Percentiles rank a stretch among this genome's conserved stretches.
Evolutionary conservation across 92 coral and sea anemone genomes (phyloP).

Genomic region (Virgularia gustaviana): DNA sequence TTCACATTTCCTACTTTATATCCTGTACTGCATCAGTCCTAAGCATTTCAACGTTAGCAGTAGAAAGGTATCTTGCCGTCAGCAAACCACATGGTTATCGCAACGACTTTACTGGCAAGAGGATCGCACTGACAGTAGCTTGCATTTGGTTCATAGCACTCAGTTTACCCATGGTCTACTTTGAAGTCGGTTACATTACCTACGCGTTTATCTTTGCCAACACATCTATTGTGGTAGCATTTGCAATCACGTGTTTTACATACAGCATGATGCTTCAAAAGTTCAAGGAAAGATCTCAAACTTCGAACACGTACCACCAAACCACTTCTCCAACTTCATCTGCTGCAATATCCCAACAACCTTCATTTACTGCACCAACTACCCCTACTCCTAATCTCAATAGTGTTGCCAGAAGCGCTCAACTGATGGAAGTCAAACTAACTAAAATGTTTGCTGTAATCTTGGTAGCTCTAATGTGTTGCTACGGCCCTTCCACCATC

Average conservation of each 20-base stretch:
- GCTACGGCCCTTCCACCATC: conserved; percentile 66
- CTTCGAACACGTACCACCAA: neutral
- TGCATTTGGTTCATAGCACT: conserved; percentile 38
- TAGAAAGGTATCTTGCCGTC: conserved; percentile 43
- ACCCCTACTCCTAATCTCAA: neutral
- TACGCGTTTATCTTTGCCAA: conserved; percentile 49
- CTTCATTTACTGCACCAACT: neutral
- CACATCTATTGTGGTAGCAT: conserved; percentile 32
- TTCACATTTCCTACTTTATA: conserved; percentile 44
- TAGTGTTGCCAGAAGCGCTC: neutral
- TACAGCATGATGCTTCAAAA: conserved; percentile 37
- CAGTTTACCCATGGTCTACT: conserved; percentile 37
- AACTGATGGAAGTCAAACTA: conserved; percentile 38
- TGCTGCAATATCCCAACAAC: too few relatives aligned
- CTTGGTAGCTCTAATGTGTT: conserved; percentile 54
- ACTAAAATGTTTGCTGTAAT: conserved; percentile 49
- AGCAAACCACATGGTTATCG: conserved; percentile 39
- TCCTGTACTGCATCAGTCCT: conserved; percentile 48
- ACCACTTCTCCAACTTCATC: neutral
- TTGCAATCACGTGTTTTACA: conserved; percentile 29
- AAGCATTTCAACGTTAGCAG: conserved; percentile 33
- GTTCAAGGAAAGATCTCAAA: conserved; percentile 32
- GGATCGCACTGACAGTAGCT: conserved; percentile 17
- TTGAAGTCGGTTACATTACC: conserved; percentile 44
- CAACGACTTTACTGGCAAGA: conserved; percentile 26